A percentile compares a stretch with the other conserved stretches of the same genome.
phyloP scores from a whole-genome alignment of 2,888 invertebrate genomes.

The Tethea ocularis region DNA sequence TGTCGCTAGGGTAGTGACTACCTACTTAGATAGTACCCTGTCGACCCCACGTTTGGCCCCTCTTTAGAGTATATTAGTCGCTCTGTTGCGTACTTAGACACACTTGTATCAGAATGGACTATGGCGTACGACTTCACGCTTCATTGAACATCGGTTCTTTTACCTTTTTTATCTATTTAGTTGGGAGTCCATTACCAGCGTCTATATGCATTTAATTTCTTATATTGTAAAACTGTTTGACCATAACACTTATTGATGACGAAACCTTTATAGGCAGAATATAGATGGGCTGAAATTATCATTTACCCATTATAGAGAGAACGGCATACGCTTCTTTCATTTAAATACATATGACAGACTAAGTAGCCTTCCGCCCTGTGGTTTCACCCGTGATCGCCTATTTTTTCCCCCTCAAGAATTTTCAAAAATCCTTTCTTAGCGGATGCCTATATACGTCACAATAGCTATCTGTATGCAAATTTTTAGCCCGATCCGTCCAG shows the following conservation, averaged over 20 bases:
- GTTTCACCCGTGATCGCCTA: too few relatives aligned
- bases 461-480: too few relatives aligned
- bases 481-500: too few relatives aligned
- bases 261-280: not conserved
- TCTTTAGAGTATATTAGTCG: constrained; percentile 61
- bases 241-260: not conserved
- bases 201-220: not conserved
- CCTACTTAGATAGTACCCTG: constrained; percentile 29
- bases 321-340: too few relatives aligned
- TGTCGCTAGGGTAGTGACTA: not conserved
- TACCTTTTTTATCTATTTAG: not conserved
- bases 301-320: not conserved
- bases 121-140: constrained; percentile 59
- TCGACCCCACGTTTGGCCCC: constrained; percentile 50
- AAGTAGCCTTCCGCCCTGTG: too few relatives aligned
- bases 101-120: constrained; percentile 53
- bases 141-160: constrained; percentile 36
- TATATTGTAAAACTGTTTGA: not conserved
- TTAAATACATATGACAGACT: too few relatives aligned
- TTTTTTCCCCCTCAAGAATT: too few relatives aligned
- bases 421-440: too few relatives aligned
- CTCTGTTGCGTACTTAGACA: constrained; percentile 61
- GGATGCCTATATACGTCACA: too few relatives aligned
- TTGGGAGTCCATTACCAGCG: not conserved
- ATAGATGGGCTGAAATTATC: not conserved